Conservation (phyloP, 2,113 vertebrate species). For the Gracilinanus agilis region DNA sequence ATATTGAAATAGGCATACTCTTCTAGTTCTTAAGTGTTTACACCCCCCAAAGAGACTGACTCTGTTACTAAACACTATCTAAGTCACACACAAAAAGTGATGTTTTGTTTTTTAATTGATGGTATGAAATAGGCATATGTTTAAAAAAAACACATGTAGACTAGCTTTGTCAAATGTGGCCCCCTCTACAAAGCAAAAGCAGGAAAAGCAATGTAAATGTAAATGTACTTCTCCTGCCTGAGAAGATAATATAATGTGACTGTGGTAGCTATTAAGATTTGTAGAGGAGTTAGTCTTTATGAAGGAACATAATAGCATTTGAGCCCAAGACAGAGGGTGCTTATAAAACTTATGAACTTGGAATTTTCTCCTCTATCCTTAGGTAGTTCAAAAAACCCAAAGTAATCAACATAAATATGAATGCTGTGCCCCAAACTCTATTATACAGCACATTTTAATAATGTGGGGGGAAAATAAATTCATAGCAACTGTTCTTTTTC, state of each 20-base stretch:
- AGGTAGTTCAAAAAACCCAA: constrained; percentile 20
- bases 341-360: constrained; percentile 23
- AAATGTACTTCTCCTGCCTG: constrained; percentile 14
- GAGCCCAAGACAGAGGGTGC: neutral
- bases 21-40: neutral
- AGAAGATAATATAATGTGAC: constrained; percentile 3
- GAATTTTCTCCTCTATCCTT: neutral
- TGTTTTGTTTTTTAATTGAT: constrained; percentile 24
- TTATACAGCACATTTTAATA: constrained; percentile 21
- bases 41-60: neutral
- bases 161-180: neutral
- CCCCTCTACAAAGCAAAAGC: constrained; percentile 27
- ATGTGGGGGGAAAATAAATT: constrained; percentile 25
- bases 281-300: constrained; percentile 13
- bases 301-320: constrained; percentile 10
- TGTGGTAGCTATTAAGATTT: constrained; percentile 26
- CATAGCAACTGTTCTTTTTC: constrained; percentile 4
- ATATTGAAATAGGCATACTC: neutral
- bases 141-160: neutral
- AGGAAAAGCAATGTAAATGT: constrained; percentile 29
- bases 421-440: neutral
- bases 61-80: neutral
- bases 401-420: neutral
- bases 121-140: neutral
- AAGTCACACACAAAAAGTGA: neutral